These are phyloP conservation scores for Phasianus colchicus DNA, from an alignment of 2,113 vertebrate species.

Conservation along the genomic window DNA sequence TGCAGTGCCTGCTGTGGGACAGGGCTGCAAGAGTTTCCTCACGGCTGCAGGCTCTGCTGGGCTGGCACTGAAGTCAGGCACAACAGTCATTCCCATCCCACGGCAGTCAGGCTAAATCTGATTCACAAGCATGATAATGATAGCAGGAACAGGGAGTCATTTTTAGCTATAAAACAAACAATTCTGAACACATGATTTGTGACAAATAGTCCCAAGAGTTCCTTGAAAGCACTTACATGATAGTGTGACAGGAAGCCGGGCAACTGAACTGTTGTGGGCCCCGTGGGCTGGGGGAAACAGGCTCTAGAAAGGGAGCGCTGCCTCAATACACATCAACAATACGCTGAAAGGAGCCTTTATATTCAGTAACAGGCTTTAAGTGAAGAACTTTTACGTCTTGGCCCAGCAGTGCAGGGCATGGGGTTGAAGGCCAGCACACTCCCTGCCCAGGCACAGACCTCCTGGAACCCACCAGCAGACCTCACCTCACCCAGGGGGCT, in stretches of 20 bases:
- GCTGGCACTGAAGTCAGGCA: not conserved
- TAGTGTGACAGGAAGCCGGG: not conserved
- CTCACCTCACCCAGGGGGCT: fast-evolving
- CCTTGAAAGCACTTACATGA: conserved; percentile 1
- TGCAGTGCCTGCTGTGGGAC: not conserved
- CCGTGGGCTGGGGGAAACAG: not conserved
- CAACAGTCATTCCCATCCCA: not conserved
- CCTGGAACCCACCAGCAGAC: no score
- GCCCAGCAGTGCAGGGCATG: fast-evolving
- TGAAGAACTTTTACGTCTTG: not conserved
- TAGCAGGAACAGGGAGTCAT: conserved; percentile 10
- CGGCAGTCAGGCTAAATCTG: not conserved
- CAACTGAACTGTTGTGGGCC: fast-evolving
- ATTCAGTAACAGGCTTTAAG: not conserved
- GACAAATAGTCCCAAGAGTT: not conserved
- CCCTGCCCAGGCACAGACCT: not conserved
- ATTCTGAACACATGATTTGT: not conserved
- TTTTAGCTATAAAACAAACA: conserved; percentile 1
- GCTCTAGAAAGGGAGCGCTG: not conserved
- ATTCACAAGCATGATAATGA: conserved; percentile 14
- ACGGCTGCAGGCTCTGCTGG: not conserved
- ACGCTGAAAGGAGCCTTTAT: conserved; percentile 23
- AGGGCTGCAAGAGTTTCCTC: conserved; percentile 23
- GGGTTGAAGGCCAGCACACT: fast-evolving
- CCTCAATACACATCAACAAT: not conserved